A percentile compares a stretch with the other conserved stretches of the same genome.
phyloP scores from a whole-genome alignment of 2,888 invertebrate species.

The Tholera decimalis region DNA sequence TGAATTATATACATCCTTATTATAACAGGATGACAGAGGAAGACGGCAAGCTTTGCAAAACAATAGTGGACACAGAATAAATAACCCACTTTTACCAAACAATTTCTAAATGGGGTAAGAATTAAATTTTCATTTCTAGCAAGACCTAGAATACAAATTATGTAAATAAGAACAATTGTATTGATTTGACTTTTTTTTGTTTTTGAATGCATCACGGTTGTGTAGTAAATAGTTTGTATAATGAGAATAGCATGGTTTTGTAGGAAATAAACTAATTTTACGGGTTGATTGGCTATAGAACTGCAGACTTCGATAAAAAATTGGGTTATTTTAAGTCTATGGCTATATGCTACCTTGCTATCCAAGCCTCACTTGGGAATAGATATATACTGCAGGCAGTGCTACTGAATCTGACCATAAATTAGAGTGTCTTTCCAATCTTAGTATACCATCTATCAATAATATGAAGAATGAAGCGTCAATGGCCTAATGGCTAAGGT shows the following conservation, averaged over 20 bases:
- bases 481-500: too few species aligned
- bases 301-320: background rate
- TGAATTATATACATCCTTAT: constrained; percentile 17
- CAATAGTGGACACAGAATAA: background rate
- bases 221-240: constrained; percentile 55
- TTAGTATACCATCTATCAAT: too few species aligned
- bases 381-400: too few species aligned
- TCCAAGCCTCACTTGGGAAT: too few species aligned
- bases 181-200: constrained; percentile 38
- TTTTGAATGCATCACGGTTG: constrained; percentile 58
- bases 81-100: background rate
- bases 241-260: constrained; percentile 31
- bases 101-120: background rate
- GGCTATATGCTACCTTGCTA: too few species aligned
- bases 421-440: too few species aligned
- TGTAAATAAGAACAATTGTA: constrained; percentile 63
- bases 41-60: constrained; percentile 1
- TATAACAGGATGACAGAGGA: constrained; percentile 3
- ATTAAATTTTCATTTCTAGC: constrained; percentile 66
- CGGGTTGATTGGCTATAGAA: constrained; percentile 4
- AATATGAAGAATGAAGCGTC: too few species aligned
- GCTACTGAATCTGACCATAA: too few species aligned
- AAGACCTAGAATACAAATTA: constrained; percentile 51
- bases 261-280: constrained; percentile 39
- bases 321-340: too few species aligned